A percentile compares a stretch with the other conserved stretches of the same genome.
These are phyloP conservation scores for Nipponacmea schrenckii DNA, from an alignment of 2,888 invertebrate species.

Conservation along the genomic window DNA sequence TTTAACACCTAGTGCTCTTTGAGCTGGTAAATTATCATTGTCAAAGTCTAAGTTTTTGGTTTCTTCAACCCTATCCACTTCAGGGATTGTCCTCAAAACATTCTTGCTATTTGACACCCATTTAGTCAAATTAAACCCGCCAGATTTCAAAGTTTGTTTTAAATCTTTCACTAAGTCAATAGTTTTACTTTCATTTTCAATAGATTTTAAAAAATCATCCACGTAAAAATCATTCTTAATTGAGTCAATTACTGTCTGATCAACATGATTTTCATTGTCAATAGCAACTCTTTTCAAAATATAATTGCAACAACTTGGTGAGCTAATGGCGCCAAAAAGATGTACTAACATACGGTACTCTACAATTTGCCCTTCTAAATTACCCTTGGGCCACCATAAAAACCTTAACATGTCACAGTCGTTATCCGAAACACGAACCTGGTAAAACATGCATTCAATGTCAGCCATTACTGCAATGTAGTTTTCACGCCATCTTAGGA, in stretches of 20 bases:
- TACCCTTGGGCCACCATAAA: conserved; percentile 20
- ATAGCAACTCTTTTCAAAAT: conserved; percentile 11
- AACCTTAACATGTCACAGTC: conserved; percentile 25
- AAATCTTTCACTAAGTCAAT: conserved; percentile 1
- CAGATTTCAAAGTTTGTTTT: conserved; percentile 4
- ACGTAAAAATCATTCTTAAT: too few species aligned
- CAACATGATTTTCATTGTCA: background rate
- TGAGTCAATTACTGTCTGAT: conserved; percentile 5
- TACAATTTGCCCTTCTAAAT: background rate
- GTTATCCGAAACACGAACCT: conserved; percentile 18
- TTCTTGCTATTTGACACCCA: conserved; percentile 30
- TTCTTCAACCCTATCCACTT: conserved; percentile 24
- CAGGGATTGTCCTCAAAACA: conserved; percentile 32
- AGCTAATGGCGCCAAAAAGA: conserved; percentile 16
- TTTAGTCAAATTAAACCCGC: conserved; percentile 32
- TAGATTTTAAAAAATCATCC: conserved; percentile 23
- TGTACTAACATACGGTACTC: conserved; percentile 21
- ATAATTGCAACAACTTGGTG: conserved; percentile 20
- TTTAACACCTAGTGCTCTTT: conserved; percentile 25
- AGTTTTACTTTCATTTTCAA: conserved; percentile 9
- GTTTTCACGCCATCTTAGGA: conserved; percentile 29
- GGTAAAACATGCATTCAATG: conserved; percentile 31
- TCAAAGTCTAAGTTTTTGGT: conserved; percentile 13
- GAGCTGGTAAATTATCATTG: conserved; percentile 25
- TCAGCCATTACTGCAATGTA: conserved; percentile 27